Evolutionary conservation across 2,888 invertebrate genomes (phyloP).

Genomic region (Lochmaea crataegi): DNA sequence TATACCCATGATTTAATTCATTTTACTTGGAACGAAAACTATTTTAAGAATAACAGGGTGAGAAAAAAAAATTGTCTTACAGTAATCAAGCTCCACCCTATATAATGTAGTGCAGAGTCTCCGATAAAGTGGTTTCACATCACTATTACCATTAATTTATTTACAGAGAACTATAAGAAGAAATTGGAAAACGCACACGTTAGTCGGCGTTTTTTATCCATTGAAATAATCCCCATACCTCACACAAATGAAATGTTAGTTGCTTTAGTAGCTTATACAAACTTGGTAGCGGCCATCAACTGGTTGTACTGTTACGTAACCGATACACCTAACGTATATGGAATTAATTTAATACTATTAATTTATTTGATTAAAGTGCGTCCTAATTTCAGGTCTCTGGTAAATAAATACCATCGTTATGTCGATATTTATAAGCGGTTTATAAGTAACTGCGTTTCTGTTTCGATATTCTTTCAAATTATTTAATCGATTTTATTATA

Average conservation of each 20-base stretch:
- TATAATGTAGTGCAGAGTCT: no score
- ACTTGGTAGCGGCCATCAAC: slow-evolving; percentile 44
- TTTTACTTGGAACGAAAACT: no score
- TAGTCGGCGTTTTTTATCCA: slow-evolving; percentile 25
- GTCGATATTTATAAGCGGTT: slow-evolving; percentile 28
- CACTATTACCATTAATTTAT: background rate
- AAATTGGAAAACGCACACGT: slow-evolving; percentile 38
- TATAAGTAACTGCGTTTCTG: background rate
- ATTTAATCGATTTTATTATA: background rate
- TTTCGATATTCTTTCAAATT: background rate
- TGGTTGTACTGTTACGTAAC: slow-evolving; percentile 41
- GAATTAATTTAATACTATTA: slow-evolving; percentile 53
- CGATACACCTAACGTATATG: slow-evolving; percentile 47
- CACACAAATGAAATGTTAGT: slow-evolving; percentile 32
- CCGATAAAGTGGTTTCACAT: background rate
- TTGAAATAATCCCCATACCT: slow-evolving; percentile 26
- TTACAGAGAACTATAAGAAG: slow-evolving; percentile 35
- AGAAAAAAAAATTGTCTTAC: no score
- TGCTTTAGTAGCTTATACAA: slow-evolving; percentile 34
- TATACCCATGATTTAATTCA: no score
- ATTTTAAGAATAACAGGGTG: no score
- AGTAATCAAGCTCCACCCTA: no score
- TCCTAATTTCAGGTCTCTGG: slow-evolving; percentile 51
- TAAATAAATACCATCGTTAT: slow-evolving; percentile 36
- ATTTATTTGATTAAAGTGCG: slow-evolving; percentile 55